These are phyloP conservation scores for Aphaenogaster floridana DNA, from an alignment of 1,140 invertebrate species.

Conservation along the genomic window DNA sequence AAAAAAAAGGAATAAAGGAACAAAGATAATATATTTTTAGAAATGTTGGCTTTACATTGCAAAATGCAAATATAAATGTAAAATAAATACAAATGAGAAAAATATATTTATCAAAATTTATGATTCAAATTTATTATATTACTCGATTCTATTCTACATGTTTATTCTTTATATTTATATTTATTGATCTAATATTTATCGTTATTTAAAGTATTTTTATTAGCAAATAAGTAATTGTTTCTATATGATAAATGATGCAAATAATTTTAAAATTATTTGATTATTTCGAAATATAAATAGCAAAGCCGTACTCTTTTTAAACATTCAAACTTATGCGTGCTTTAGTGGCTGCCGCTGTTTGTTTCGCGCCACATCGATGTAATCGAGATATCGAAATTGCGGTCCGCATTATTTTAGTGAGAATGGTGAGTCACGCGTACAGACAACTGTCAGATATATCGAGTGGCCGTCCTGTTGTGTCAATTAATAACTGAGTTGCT, in stretches of 20 bases:
- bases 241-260: no score
- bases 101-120: neutral
- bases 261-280: neutral
- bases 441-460: no score
- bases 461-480: no score
- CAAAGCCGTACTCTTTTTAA: neutral
- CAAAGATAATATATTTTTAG: slow-evolving; percentile 35
- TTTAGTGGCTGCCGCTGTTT: neutral
- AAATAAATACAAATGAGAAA: neutral
- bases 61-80: neutral
- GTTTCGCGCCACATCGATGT: no score
- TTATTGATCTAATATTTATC: neutral
- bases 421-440: no score
- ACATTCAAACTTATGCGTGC: neutral
- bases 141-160: no score
- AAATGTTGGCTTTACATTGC: neutral
- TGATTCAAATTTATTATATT: slow-evolving; percentile 8
- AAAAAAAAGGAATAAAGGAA: neutral
- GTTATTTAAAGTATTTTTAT: neutral
- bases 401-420: no score
- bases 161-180: neutral
- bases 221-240: neutral
- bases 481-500: no score
- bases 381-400: no score
- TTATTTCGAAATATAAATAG: neutral